phyloP scores from a whole-genome alignment of 2,888 invertebrate genomes.

The Schizotus pectinicornis region DNA sequence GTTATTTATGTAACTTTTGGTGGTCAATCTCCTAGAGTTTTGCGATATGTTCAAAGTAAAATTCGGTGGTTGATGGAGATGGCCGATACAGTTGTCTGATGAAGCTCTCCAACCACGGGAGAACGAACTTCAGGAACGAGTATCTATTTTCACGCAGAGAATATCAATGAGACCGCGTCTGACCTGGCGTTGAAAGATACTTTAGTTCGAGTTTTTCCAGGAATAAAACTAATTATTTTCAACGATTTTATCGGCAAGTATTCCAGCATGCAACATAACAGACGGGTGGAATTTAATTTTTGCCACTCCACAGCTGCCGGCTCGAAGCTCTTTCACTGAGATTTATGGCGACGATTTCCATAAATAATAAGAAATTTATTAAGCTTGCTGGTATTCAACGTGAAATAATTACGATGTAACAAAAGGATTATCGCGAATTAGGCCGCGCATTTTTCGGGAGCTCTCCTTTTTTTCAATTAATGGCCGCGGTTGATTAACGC shows the following conservation, averaged over 20 bases:
- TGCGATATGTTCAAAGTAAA: constrained; percentile 2
- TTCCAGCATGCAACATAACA: background rate
- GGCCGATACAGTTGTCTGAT: constrained; percentile 37
- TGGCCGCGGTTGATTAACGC: constrained; percentile 18
- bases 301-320: background rate
- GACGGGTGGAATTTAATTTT: background rate
- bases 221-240: constrained; percentile 15
- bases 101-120: constrained; percentile 38
- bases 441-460: background rate
- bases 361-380: no score
- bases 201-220: constrained; percentile 11
- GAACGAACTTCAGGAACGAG: constrained; percentile 46
- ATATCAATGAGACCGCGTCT: constrained; percentile 47
- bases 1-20: background rate
- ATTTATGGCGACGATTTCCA: no score
- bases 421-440: background rate
- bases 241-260: background rate
- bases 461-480: constrained; percentile 4
- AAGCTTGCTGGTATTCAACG: background rate
- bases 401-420: background rate
- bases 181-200: constrained; percentile 28
- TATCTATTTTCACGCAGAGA: constrained; percentile 46
- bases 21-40: constrained; percentile 6
- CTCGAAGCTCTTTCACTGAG: background rate
- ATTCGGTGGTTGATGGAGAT: constrained; percentile 11